Evolutionary conservation across 2,888 invertebrate genomes (phyloP), one percentile per base, ranked within the genome.

Genomic region (Thelaira solivaga): DNA sequence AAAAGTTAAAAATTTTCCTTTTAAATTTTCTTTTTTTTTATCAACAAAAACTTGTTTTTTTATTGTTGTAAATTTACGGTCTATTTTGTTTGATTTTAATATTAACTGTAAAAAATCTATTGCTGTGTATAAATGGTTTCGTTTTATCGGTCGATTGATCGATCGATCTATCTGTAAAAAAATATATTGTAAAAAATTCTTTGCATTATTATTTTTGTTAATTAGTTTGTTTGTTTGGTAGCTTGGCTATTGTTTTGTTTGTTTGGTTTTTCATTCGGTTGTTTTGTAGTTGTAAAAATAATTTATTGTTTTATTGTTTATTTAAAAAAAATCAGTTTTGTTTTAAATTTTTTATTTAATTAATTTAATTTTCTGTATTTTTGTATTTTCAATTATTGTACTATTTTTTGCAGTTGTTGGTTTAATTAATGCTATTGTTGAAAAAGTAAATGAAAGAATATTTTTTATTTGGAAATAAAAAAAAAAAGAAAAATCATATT

Each of bases 341-440:
- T 62, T 55, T 34, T 51, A 36, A 53, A 43, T 53, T 62, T 69
- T 67, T 67, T 36, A 36, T 31, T 49, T n/a, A n/a, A n/a, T n/a
- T n/a, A n/a, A n/a, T n/a, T n/a, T n/a, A n/a, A n/a, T n/a, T n/a
- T n/a, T n/a, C n/a, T n/a, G n/a, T n/a, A n/a, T n/a, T 45, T 64
- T 75, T 80, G 72, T 75, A 68, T 76, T 72, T 76, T 80, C 75
- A 76, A 76, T 80, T 80, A 76, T 80, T 75, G 75, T 80, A 80
- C 75, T 80, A 68, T 80, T 67, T 68, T 72, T 80, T 80, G 79
- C 75, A 62, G 71, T 75, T 75, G 72, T 73, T 68, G 57, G 31
- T 26, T 51, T 43, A 36, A 57, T 72, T 71, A 62, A 65, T 69
- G 65, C 78, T 78, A 78, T 78, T 78, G 78, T 61, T 53, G n/a